These are phyloP conservation scores for Pyrocephalus nanus DNA, from an alignment of 2,797 vertebrate genomes.

Conservation along the genomic window DNA sequence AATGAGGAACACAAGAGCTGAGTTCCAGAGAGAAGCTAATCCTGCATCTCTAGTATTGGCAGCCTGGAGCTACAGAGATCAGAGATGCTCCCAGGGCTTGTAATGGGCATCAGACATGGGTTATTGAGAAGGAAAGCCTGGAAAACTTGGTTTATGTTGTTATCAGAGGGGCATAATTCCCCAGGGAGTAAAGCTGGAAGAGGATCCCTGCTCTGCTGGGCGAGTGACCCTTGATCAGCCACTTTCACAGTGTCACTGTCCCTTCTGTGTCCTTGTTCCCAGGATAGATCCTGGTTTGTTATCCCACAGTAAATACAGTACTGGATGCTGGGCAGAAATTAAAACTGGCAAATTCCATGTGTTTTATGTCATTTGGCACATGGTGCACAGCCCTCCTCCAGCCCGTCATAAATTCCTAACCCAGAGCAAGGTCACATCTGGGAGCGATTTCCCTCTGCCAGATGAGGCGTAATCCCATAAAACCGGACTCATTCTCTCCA, in stretches of 20 bases:
- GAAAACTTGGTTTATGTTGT: not conserved
- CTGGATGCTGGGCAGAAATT: not conserved
- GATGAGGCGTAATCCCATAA: conserved; percentile 38
- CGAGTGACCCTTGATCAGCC: not conserved
- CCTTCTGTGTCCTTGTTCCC: not conserved
- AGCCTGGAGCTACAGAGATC: not conserved
- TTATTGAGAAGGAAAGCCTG: not conserved
- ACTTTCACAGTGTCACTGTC: not conserved
- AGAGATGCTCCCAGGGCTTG: rapidly evolving
- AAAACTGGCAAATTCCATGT: conserved; percentile 42
- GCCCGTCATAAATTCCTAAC: conserved; percentile 48
- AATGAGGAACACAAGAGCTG: not conserved
- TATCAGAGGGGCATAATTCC: not conserved
- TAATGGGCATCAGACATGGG: not conserved
- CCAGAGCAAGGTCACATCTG: conserved; percentile 58
- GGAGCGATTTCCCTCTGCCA: conserved; percentile 51
- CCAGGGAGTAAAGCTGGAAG: not conserved
- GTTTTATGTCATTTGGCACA: conserved; percentile 45
- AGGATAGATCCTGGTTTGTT: not conserved
- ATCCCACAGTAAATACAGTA: not conserved
- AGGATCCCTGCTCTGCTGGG: not conserved
- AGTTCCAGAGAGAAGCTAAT: not conserved
- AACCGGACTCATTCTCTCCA: conserved; percentile 35
- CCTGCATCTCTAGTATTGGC: not conserved
- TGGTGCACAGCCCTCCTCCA: not conserved